Conservation (phyloP, 1,140 invertebrate species). For the Sarcophaga bullata region DNA sequence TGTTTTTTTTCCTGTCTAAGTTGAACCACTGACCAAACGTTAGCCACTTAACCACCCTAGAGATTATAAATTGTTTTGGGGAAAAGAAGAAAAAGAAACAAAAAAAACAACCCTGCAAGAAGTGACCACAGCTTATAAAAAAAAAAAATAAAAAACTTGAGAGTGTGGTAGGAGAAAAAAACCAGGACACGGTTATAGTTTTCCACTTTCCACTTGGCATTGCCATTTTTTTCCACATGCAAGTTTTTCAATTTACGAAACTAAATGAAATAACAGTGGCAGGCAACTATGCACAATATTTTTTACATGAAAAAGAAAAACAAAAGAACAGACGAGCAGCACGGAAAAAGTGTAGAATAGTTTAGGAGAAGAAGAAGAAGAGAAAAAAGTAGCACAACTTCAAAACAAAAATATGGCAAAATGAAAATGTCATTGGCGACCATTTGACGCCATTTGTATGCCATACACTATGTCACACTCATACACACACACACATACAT, state of each 20-base stretch:
- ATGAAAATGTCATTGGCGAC: conserved; percentile 13
- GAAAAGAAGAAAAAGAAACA: neutral
- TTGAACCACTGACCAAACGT: conserved; percentile 17
- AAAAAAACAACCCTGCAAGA: too few species aligned
- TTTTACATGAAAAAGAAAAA: neutral
- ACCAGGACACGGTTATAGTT: conserved; percentile 1
- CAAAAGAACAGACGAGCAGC: neutral
- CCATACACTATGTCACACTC: neutral
- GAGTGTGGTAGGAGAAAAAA: neutral
- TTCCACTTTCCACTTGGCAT: neutral
- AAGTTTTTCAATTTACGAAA: conserved; percentile 24
- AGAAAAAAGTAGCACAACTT: too few species aligned
- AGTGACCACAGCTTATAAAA: too few species aligned
- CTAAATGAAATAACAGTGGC: neutral
- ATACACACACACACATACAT: neutral
- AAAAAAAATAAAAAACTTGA: neutral
- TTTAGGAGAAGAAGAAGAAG: neutral
- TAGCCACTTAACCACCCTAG: conserved; percentile 16
- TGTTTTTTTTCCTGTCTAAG: neutral
- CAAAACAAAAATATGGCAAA: conserved; percentile 1
- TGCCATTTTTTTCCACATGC: neutral
- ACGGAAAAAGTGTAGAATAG: neutral
- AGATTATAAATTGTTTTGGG: conserved; percentile 15
- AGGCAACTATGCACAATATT: too few species aligned
- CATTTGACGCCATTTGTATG: conserved; percentile 1